Evolutionary conservation across 2,797 vertebrate genomes (phyloP).

Genomic region (Sciaenops ocellatus): DNA sequence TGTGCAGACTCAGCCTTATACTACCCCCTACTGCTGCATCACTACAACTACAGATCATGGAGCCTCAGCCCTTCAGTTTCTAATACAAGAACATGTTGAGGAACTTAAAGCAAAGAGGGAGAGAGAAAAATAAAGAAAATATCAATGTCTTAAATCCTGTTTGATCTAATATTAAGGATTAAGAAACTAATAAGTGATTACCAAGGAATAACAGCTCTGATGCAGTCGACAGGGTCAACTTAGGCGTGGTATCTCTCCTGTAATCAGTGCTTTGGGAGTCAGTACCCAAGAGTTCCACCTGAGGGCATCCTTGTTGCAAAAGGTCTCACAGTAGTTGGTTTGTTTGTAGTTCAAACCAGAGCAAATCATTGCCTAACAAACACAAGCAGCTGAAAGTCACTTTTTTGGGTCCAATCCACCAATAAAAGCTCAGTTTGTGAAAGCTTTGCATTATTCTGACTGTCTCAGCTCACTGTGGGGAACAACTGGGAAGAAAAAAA

Average conservation of each 20-base stretch:
- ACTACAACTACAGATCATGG: background rate
- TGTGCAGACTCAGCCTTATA: background rate
- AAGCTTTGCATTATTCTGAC: background rate
- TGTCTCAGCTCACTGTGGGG: background rate
- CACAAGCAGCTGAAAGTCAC: background rate
- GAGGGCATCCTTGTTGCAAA: background rate
- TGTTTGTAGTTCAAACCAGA: background rate
- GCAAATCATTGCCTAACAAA: fast-evolving
- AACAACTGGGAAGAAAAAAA: background rate
- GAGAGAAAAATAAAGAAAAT: background rate
- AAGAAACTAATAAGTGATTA: background rate
- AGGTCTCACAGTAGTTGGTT: too few relatives aligned
- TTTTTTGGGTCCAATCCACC: background rate
- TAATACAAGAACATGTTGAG: background rate
- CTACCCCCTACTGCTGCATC: slow-evolving; percentile 33
- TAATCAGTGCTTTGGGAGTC: background rate
- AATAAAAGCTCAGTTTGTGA: background rate
- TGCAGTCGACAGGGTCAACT: background rate
- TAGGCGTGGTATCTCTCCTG: background rate
- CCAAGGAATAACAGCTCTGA: background rate
- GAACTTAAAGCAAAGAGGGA: background rate
- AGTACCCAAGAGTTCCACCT: background rate
- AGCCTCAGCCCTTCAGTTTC: background rate
- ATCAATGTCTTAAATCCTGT: background rate
- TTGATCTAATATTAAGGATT: background rate